Evolutionary conservation across 2,113 vertebrate genomes (phyloP).

Genomic region (Pipra filicauda): DNA sequence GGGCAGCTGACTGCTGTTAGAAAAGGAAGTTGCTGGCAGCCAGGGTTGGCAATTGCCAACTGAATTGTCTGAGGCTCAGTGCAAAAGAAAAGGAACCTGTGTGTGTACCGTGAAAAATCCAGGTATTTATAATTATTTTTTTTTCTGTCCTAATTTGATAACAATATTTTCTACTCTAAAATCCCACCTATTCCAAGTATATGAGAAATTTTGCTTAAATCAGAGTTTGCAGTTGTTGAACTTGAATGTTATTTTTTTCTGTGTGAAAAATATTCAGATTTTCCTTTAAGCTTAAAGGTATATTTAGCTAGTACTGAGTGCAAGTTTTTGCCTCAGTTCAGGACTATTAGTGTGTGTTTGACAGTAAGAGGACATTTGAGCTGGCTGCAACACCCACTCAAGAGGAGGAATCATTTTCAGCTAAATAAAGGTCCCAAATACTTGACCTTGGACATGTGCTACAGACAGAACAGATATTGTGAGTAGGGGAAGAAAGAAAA

Average conservation of each 20-base stretch:
- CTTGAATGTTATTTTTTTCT: not conserved
- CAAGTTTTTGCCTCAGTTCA: not conserved
- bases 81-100: not conserved
- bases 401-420: not conserved
- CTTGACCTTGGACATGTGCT: not conserved
- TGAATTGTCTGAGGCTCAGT: not conserved
- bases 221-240: not conserved
- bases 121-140: not conserved
- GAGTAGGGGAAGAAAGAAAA: not conserved
- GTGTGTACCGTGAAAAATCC: accelerated
- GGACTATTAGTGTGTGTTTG: not conserved
- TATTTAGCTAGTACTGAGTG: accelerated
- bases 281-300: not conserved
- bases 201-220: not conserved
- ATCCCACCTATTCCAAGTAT: not conserved
- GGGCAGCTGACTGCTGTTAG: not conserved
- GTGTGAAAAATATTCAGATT: not conserved
- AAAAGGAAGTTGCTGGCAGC: not conserved
- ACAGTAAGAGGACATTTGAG: not conserved
- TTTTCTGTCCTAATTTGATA: not conserved
- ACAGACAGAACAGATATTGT: not conserved
- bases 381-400: not conserved
- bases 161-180: not conserved
- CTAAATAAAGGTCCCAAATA: not conserved
- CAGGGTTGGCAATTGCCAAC: not conserved